phyloP scores from a whole-genome alignment of 35 echinoderm and acorn worm genomes.

The Heliocidaris erythrogramma region DNA sequence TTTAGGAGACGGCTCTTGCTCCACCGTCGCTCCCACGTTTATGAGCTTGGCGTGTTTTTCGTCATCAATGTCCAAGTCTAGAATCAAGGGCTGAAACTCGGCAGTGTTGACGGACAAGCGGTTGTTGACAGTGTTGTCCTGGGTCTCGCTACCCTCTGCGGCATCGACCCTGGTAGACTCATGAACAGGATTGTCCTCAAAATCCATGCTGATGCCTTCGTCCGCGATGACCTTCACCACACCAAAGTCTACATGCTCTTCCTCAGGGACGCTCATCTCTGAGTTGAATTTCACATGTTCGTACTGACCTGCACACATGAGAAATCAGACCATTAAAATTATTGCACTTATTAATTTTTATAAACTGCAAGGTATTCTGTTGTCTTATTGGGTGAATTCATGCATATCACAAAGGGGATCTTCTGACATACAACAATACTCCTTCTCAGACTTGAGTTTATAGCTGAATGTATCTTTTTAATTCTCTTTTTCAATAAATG shows the following conservation, averaged over 20 bases:
- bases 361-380: not conserved
- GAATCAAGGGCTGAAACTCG: constrained; percentile 40
- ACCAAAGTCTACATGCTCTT: constrained; percentile 33
- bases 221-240: constrained; percentile 29
- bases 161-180: constrained; percentile 56
- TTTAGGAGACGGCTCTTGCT: constrained; percentile 36
- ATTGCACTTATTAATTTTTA: not conserved
- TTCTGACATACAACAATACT: not conserved
- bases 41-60: constrained; percentile 41
- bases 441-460: too few species aligned
- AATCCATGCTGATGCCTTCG: constrained; percentile 65
- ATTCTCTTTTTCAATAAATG: too few species aligned
- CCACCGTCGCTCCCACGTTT: not conserved
- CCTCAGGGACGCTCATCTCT: constrained; percentile 8
- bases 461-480: too few species aligned
- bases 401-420: not conserved
- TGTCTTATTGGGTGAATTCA: not conserved
- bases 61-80: constrained; percentile 42
- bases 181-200: constrained; percentile 57
- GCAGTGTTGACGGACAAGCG: constrained; percentile 11
- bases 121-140: constrained; percentile 42
- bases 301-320: constrained; percentile 52
- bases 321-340: constrained; percentile 1
- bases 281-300: constrained; percentile 21
- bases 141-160: constrained; percentile 23